These are phyloP conservation scores for Cheilosia urbana DNA, from an alignment of 2,888 invertebrate species.

Conservation along the genomic window DNA sequence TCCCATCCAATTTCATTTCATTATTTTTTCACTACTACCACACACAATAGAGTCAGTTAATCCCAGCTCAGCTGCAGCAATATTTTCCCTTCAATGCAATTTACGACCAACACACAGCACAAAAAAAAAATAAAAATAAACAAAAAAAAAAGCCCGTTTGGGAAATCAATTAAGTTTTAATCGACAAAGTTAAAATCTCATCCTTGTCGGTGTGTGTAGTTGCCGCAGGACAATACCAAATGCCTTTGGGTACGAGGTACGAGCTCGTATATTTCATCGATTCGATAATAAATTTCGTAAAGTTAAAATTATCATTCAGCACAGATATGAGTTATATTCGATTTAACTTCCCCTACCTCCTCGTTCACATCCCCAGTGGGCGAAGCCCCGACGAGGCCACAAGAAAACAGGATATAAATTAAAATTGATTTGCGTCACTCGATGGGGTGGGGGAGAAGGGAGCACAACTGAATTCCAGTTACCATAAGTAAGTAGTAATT, in stretches of 20 bases:
- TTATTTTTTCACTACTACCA: too few species aligned
- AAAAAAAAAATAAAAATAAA: not conserved
- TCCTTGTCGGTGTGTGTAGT: not conserved
- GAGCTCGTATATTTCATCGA: constrained; percentile 7
- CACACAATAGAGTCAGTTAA: too few species aligned
- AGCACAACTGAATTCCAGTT: too few species aligned
- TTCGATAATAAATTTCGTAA: constrained; percentile 34
- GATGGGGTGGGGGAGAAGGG: too few species aligned
- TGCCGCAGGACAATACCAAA: not conserved
- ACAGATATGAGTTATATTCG: constrained; percentile 27
- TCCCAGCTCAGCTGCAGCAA: not conserved
- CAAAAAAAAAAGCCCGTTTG: not conserved
- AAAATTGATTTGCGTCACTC: too few species aligned
- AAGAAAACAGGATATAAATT: not conserved
- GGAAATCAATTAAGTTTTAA: constrained; percentile 26
- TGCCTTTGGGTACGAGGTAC: not conserved
- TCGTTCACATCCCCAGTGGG: not conserved
- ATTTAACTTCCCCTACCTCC: constrained; percentile 4
- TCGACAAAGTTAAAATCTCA: constrained; percentile 26
- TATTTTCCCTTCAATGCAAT: constrained; percentile 3
- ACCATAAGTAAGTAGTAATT: constrained; percentile 1
- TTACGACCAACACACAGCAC: not conserved
- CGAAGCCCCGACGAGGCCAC: not conserved
- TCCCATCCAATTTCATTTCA: too few species aligned
- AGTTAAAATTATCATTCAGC: constrained; percentile 12